These are phyloP conservation scores for Diadumene lineata DNA, from an alignment of 92 coral and sea anemone species.

Conservation along the genomic window DNA sequence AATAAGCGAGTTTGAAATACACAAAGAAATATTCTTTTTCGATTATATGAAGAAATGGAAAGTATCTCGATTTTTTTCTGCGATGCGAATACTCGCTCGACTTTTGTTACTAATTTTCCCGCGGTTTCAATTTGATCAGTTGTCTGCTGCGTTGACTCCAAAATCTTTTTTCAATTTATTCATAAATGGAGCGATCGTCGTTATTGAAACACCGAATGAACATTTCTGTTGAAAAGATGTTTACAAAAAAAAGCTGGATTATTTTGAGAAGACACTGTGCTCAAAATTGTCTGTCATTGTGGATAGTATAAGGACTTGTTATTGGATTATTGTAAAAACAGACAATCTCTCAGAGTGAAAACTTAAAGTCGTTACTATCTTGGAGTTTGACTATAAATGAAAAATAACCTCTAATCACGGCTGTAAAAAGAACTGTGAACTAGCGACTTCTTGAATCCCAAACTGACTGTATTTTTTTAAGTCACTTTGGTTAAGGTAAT, in stretches of 20 bases:
- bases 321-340: neutral
- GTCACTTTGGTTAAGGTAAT: neutral
- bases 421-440: neutral
- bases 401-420: neutral
- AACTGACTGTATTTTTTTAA: neutral
- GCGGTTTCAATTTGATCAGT: too few species aligned
- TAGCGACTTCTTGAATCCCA: neutral
- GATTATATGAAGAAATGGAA: too few species aligned
- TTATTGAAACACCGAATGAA: neutral
- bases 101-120: too few species aligned
- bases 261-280: neutral
- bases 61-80: too few species aligned
- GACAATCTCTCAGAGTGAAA: neutral
- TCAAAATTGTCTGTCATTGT: neutral
- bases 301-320: neutral
- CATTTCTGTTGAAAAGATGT: neutral
- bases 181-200: neutral
- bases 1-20: too few species aligned
- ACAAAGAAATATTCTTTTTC: too few species aligned
- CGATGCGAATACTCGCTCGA: too few species aligned
- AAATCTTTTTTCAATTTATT: neutral
- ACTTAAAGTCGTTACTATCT: neutral
- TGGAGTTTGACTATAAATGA: neutral
- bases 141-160: too few species aligned
- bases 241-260: neutral